Conservation (phyloP, 2,113 vertebrate genomes). For the Mystacornis crossleyi region DNA sequence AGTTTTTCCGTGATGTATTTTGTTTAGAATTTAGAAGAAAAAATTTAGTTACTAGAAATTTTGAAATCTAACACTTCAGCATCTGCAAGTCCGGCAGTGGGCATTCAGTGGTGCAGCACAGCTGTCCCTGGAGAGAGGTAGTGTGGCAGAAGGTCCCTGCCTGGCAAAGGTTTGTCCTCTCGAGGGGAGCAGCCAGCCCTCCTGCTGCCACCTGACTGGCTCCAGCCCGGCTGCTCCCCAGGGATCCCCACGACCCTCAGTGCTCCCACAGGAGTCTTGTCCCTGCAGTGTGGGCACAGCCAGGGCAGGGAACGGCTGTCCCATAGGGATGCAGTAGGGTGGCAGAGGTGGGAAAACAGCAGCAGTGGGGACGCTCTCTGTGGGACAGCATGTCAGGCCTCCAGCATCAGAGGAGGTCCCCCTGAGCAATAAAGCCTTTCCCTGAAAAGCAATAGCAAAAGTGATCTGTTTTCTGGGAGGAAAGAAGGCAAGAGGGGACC, state of each 20-base stretch:
- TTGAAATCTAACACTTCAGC: neutral
- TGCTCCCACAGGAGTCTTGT: fast-evolving
- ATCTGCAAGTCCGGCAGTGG: too few relatives aligned
- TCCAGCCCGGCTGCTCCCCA: neutral
- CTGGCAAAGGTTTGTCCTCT: neutral
- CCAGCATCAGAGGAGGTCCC: neutral
- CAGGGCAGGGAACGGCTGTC: neutral
- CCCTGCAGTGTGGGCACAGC: neutral
- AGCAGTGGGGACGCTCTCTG: neutral
- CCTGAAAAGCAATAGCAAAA: neutral
- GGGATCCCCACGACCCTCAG: neutral
- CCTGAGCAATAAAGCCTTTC: neutral
- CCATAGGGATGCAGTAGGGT: fast-evolving
- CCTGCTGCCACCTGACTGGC: neutral
- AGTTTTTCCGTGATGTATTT: neutral
- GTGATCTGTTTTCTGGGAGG: neutral
- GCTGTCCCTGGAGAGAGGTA: neutral
- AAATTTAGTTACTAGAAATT: fast-evolving
- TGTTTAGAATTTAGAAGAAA: neutral
- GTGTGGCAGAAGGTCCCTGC: neutral
- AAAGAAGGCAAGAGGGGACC: fast-evolving
- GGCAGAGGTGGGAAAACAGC: neutral
- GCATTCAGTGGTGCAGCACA: neutral
- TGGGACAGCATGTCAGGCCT: neutral
- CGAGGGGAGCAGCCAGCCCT: neutral